A percentile compares a stretch with the other conserved stretches of the same genome.
Conservation (phyloP, 2,113 vertebrate genomes). For the Bucco capensis region DNA sequence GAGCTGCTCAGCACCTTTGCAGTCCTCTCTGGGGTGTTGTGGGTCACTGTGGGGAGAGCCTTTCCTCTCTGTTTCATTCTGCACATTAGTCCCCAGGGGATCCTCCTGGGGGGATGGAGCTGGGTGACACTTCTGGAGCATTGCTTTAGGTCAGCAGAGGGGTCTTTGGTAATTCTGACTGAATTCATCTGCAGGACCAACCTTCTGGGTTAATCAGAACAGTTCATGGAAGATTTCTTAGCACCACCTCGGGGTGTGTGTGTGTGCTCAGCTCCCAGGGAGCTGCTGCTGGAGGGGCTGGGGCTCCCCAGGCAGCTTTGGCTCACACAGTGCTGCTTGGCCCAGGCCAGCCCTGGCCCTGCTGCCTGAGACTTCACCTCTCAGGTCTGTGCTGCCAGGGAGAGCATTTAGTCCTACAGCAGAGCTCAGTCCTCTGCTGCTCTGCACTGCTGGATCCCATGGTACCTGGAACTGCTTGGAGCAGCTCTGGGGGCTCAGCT, state of each 20-base stretch:
- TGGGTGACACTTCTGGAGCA: fast-evolving
- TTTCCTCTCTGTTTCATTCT: not conserved
- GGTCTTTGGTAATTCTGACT: conserved; percentile 80
- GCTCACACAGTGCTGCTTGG: not conserved
- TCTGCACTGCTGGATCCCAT: not conserved
- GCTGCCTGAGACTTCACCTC: not conserved
- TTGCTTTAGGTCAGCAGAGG: conserved; percentile 31
- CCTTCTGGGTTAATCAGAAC: not conserved
- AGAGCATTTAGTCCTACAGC: not conserved
- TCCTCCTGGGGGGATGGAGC: not conserved
- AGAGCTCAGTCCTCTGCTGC: not conserved
- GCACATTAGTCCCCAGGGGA: fast-evolving
- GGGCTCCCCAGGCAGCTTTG: fast-evolving
- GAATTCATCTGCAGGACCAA: conserved; percentile 29
- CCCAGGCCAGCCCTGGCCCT: not conserved
- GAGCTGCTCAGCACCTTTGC: not conserved
- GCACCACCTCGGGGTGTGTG: not conserved
- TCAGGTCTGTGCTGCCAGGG: not conserved
- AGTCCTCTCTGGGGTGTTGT: fast-evolving
- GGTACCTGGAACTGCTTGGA: fast-evolving
- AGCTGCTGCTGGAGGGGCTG: not conserved
- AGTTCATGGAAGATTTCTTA: not conserved
- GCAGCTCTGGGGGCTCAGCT: not conserved
- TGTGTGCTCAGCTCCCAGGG: not conserved
- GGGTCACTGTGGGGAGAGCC: not conserved